Evolutionary conservation across 2,113 vertebrate genomes (phyloP), one percentile per base, ranked within the genome.

Genomic region (Lasiurus cinereus): DNA sequence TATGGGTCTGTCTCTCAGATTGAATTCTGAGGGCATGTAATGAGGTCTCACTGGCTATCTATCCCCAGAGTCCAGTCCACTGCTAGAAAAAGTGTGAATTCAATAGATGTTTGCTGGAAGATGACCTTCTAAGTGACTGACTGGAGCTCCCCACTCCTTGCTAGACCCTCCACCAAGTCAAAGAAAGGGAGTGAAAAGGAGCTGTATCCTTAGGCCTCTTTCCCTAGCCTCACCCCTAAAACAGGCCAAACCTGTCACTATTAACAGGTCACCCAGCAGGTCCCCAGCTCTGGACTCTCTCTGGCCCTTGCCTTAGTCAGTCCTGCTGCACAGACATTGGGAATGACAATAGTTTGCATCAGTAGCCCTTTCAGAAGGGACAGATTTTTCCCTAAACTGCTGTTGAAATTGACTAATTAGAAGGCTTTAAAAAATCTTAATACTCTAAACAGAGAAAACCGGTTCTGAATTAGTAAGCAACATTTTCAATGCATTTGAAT

Each of bases 381-480:
- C 83, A 96, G 96, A 97, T 95, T 97, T 95, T 54, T 24, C 94
- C 96, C 95, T 98, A 98, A 98, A 98, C 96, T 98, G 98, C 96
- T 98, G 96, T 85, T 98, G 97, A 97, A 98, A 98, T 97, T 98
- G 97, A 92, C 97, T 98, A 99, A 98, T 98, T 98, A 98, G 97
- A 98, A 97, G 98, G 98, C 97, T 98, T 98, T 98, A 96, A 98
- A 98, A 98, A 98, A 98, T 97, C 98, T 97, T 98, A 98, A 98
- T 98, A 98, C 96, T 98, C 97, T 98, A 98, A 98, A 98, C 97
- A 98, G 96, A 98, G 97, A 98, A 98, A 98, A 98, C 98, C 97
- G 97, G 98, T 98, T 98, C 97, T 98, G 98, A 98, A 98, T 98
- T 98, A 98, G 98, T 98, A 98, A 98, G 98, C 98, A 98, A 98